phyloP scores from a whole-genome alignment of 2,113 vertebrate genomes.

The Saccopteryx leptura region DNA sequence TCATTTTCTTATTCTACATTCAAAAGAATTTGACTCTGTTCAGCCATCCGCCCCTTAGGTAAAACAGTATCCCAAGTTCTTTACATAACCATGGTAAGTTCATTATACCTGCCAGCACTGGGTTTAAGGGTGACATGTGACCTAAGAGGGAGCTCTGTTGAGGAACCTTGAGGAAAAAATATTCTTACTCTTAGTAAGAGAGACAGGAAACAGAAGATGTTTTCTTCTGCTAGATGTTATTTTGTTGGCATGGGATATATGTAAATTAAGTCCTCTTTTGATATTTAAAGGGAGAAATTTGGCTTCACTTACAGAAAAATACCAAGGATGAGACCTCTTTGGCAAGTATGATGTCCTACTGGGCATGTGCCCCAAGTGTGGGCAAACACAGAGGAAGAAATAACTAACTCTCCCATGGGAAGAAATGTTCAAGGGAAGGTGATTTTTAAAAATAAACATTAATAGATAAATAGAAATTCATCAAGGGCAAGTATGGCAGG shows the following conservation, averaged over 20 bases:
- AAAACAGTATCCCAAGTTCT: background rate
- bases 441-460: background rate
- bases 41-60: background rate
- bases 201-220: background rate
- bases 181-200: background rate
- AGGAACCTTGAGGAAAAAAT: background rate
- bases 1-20: background rate
- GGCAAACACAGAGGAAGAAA: background rate
- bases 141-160: background rate
- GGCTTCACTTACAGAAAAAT: conserved; percentile 3
- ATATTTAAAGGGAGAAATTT: background rate
- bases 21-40: background rate
- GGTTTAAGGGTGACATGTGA: background rate
- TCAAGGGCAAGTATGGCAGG: background rate
- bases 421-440: background rate
- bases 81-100: background rate
- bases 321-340: background rate
- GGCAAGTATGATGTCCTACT: background rate
- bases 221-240: background rate
- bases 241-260: background rate
- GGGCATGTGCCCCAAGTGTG: background rate
- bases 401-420: background rate
- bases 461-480: background rate
- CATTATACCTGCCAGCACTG: background rate
- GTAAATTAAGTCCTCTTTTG: background rate